Evolutionary conservation across 2,113 vertebrate species (phyloP), one percentile per base, ranked within the genome.

Genomic region (Nansenia antarctica): DNA sequence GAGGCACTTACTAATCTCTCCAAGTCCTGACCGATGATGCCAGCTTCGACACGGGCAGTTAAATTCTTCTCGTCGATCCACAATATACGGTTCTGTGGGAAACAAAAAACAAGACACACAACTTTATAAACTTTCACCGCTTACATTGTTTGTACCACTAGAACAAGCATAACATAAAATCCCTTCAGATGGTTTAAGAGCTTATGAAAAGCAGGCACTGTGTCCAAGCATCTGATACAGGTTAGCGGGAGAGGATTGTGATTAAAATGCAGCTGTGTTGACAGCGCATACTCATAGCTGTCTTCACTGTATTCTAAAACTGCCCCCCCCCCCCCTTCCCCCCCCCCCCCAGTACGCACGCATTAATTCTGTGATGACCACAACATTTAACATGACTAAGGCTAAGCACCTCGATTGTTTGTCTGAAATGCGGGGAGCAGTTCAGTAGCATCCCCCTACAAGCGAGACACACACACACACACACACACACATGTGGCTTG

Each of bases 1-100:
- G 68, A 52, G 12, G 34, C 27, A 70, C 88, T 88, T 93, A 98
- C 98, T 94, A 94, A 88, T 88, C 94, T 95, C 91, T 99, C 98
- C 89, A 99, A 92, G 69, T 98, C 96, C 87, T 98, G 96, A 67
- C 98, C 98, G 62, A 96, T 91, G 81, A 99, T 98, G 73, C 98
- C 98, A 71, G 97, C 94, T 83, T 99, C 96, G 62, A 97, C 87
- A 62, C 94, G 96, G 72, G 94, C 96, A 15, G 96, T 98, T 82
- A 99, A 86, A 81, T 99, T 99, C 78, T 95, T 98, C 89, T 99
- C 97, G 82, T 99, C 98, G 76, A 99, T 92, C 98, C 98, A 99
- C 42, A 99, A 90, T 85, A 99, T 98, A 72, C 93, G 95, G 85
- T 95, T 98, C 98, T 99, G 88, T 85, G 76, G 54, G 31, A 1